Evolutionary conservation across 2,888 invertebrate species (phyloP).

Genomic region (Pollenia angustigena): DNA sequence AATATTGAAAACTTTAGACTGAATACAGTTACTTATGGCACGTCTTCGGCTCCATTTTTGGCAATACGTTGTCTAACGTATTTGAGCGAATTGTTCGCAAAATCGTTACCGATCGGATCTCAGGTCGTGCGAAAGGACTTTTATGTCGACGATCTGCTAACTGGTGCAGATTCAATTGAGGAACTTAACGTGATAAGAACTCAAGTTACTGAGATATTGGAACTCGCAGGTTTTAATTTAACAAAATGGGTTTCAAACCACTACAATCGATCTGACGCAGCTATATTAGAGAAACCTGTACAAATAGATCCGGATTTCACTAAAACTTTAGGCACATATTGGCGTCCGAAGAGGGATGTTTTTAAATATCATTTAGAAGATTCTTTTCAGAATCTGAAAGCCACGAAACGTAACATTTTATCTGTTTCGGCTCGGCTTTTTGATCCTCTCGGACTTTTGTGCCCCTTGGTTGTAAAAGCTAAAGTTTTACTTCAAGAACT

Average conservation of each 20-base stretch:
- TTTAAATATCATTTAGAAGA: conserved; percentile 35
- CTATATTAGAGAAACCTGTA: background rate
- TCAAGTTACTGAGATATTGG: background rate
- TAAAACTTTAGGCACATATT: conserved; percentile 26
- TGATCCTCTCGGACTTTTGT: background rate
- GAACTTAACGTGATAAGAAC: background rate
- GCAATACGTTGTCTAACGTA: conserved; percentile 14
- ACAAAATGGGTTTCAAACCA: conserved; percentile 4
- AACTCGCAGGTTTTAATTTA: conserved; percentile 11
- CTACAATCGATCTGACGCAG: background rate
- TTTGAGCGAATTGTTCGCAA: background rate
- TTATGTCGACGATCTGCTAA: conserved; percentile 41
- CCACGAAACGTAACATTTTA: conserved; percentile 3
- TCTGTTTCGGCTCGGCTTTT: background rate
- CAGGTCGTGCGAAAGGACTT: conserved; percentile 7
- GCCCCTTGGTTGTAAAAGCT: background rate
- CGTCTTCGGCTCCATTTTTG: conserved; percentile 11
- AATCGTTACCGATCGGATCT: background rate
- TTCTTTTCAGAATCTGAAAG: background rate
- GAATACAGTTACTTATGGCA: too few species aligned
- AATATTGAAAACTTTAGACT: background rate
- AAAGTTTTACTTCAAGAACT: background rate
- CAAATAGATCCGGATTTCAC: conserved; percentile 14
- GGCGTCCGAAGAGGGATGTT: conserved; percentile 38
- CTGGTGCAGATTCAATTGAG: conserved; percentile 23